Base-by-base conservation (phyloP, 2,113 vertebrate species). In the Maccullochella peelii region DNA sequence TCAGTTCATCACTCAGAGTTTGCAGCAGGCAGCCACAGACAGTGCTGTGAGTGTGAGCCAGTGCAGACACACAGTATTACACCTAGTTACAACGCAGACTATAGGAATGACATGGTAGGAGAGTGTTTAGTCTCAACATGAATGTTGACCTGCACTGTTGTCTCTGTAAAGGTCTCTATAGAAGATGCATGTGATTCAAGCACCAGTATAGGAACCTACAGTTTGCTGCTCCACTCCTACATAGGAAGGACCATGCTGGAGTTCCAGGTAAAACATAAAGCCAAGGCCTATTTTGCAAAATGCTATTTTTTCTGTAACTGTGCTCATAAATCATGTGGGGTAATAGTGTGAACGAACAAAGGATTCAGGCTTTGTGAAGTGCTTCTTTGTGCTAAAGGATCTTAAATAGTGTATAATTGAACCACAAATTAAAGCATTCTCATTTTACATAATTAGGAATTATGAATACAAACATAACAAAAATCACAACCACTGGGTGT, bases 181-280 rank as follows among this genome's bases (percentile, higher is more conserved):
- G 92, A 95, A 33, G 96, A 98, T n/a, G 96, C 96, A 0, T 93
- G 95, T 25, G 96, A 98, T 82, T 96, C 97, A 9, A 95, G 95
- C 82, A 98, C 97, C 67, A 98, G 97, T 76, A 91, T 98, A 21
- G 97, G 97, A 79, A 96, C 96, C 70, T 98, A 97, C 84, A 95
- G 96, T 83, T 93, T 97, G 80, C 96, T 98, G 95, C 72, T 98
- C 84, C 94, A 96, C 80, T 94, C 96, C 40, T 97, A 97, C 82
- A 93, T 92, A 75, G 97, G 97, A 68, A 96, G 95, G 92, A 97
- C 96, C 20, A 98, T 98, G 97, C 93, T 98, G 88, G 96, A 98
- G 90, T 98, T 98, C 88, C 97, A 98, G 97, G 97, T 98, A 94
- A 83, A 75, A 71, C 27, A 80, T 27, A 10, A 49, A 82, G 16